phyloP scores from a whole-genome alignment of 2,113 vertebrate species.

The Brachyistius frenatus region DNA sequence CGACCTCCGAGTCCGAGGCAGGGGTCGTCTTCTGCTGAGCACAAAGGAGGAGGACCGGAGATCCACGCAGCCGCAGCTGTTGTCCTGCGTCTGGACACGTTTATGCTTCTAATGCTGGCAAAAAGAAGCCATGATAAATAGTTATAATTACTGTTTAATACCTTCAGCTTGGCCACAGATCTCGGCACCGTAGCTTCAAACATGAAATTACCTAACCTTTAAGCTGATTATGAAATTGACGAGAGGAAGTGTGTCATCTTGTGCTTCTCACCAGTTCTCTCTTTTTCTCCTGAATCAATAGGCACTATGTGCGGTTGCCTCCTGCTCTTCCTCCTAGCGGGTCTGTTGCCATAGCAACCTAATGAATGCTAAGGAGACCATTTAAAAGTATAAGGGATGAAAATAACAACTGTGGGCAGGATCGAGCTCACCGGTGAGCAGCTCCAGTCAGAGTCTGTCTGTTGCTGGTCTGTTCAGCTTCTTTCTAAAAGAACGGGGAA shows the following conservation, averaged over 20 bases:
- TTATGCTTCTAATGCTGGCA: not conserved
- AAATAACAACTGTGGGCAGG: constrained; percentile 60
- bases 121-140: not conserved
- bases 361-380: constrained; percentile 56
- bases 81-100: not conserved
- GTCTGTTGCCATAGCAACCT: constrained; percentile 87
- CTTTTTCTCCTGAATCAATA: constrained; percentile 62
- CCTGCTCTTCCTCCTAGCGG: constrained; percentile 34
- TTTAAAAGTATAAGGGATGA: constrained; percentile 65
- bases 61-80: constrained; percentile 15
- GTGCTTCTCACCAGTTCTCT: constrained; percentile 39
- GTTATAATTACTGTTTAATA: constrained; percentile 32
- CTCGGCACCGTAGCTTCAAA: constrained; percentile 6
- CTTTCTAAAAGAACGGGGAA: not conserved
- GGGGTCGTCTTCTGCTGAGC: constrained; percentile 29
- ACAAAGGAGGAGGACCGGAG: constrained; percentile 19
- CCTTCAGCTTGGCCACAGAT: not conserved
- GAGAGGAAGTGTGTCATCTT: constrained; percentile 52
- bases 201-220: constrained; percentile 35
- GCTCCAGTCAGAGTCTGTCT: constrained; percentile 14
- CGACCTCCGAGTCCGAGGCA: constrained; percentile 33
- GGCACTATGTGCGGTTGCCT: constrained; percentile 42
- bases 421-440: constrained; percentile 39
- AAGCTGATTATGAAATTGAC: constrained; percentile 56
- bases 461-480: constrained; percentile 6